A percentile compares a stretch with the other conserved stretches of the same genome.
Evolutionary conservation across 2,113 vertebrate species (phyloP).

Genomic region (Thermophis baileyi): DNA sequence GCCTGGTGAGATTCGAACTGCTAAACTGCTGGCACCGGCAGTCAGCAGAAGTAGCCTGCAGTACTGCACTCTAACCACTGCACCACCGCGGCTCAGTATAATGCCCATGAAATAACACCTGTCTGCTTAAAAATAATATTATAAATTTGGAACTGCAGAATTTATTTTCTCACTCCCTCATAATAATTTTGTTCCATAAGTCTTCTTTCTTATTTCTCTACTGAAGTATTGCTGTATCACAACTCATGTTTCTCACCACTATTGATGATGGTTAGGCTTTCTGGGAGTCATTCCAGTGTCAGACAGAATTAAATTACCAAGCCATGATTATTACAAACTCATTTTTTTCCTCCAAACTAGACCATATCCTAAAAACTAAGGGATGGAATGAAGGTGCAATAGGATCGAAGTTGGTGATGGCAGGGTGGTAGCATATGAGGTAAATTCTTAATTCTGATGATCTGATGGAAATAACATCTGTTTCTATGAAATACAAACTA

Average conservation of each 20-base stretch:
- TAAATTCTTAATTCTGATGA: neutral
- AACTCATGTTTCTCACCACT: neutral
- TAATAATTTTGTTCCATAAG: neutral
- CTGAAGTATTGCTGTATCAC: neutral
- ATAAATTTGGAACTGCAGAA: neutral
- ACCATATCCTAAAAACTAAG: neutral
- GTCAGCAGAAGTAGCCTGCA: too few species aligned
- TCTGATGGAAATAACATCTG: neutral
- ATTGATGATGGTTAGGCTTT: neutral
- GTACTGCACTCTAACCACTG: too few species aligned
- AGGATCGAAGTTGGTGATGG: neutral
- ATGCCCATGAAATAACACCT: neutral
- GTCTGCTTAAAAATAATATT: neutral
- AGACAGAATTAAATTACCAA: neutral
- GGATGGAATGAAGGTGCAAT: neutral
- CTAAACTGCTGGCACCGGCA: too few species aligned
- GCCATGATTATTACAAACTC: neutral
- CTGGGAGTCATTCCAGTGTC: neutral
- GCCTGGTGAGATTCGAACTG: too few species aligned
- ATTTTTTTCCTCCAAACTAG: neutral
- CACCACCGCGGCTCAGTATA: too few species aligned
- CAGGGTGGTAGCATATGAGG: neutral
- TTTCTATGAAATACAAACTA: neutral
- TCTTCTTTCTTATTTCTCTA: neutral
- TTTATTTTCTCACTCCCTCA: neutral